Conservation (phyloP, 1,140 invertebrate species). For the Danaus melanippus region DNA sequence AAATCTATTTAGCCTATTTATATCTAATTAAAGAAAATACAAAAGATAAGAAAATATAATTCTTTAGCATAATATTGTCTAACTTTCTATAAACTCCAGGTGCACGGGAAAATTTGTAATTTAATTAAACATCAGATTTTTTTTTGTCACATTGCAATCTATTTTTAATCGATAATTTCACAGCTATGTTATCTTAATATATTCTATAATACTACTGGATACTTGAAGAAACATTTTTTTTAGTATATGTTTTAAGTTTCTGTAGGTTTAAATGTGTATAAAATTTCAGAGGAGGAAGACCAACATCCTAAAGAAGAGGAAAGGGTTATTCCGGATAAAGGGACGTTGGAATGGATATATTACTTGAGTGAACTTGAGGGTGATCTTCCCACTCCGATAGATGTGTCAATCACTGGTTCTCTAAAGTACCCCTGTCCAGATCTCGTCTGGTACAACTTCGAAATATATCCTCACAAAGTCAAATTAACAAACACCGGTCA, state of each 20-base stretch:
- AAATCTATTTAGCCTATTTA: too few relatives aligned
- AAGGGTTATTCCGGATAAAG: conserved; percentile 42
- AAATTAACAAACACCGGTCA: conserved; percentile 75
- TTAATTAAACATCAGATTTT: too few relatives aligned
- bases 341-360: conserved; percentile 43
- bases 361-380: conserved; percentile 44
- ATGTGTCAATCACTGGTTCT: conserved; percentile 71
- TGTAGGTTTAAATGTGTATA: conserved; percentile 12
- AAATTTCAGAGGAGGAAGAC: conserved; percentile 26
- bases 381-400: conserved; percentile 68
- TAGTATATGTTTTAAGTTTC: conserved; percentile 11
- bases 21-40: too few relatives aligned
- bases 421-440: conserved; percentile 57
- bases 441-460: conserved; percentile 72
- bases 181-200: conserved; percentile 1
- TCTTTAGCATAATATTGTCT: too few relatives aligned
- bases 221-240: background rate
- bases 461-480: conserved; percentile 72
- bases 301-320: conserved; percentile 23
- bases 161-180: too few relatives aligned
- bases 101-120: too few relatives aligned
- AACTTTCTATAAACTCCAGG: too few relatives aligned
- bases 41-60: too few relatives aligned
- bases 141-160: too few relatives aligned
- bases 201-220: too few relatives aligned